Base-by-base conservation (phyloP, 1,140 invertebrate genomes). In the Aphidius gifuensis region DNA sequence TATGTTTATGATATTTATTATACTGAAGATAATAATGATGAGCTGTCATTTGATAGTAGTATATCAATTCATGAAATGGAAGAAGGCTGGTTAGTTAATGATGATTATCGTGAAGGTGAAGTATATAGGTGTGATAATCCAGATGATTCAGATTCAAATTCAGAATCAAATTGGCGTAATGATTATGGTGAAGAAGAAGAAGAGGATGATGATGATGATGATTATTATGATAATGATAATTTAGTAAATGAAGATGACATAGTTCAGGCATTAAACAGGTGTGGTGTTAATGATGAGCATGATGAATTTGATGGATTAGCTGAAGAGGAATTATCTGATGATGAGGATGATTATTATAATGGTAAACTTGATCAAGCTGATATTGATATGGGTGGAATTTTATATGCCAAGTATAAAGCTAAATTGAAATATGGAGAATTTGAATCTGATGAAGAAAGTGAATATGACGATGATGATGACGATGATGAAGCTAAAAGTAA, bases 391-490 rank as follows among this genome's bases (percentile, higher is more conserved):
- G 83, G 81, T 71, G 85, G 85, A 5, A 76, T 80, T 60, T 73
- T 74, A 58, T 86, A 85, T 71, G 84, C 84, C n/a, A 81, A 73
- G 46, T 86, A 84, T 59, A 85, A 83, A 71, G 77, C 79, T 6
- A 78, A 69, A 60, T 58, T 77, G 55, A 72, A 32, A 32, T 3
- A 16, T 16, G 16, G 16, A n/a, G n/a, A n/a, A n/a, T n/a, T n/a
- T 16, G 16, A 16, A 16, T 16, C 16, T 16, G 16, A 16, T 0
- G 16, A 16, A 16, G 16, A 16, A 0, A 16, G 16, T 16, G 16
- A 16, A 16, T 16, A 16, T 16, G 1, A 16, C 16, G 16, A 32
- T 32, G 23, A 32, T 32, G 23, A 32, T 32, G 23, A 75, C 39
- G 70, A 80, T 54, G 67, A 72, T 50, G 59, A 76, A 3, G 64